phyloP scores from a whole-genome alignment of 2,888 invertebrate genomes.

The Blomia tropicalis region DNA sequence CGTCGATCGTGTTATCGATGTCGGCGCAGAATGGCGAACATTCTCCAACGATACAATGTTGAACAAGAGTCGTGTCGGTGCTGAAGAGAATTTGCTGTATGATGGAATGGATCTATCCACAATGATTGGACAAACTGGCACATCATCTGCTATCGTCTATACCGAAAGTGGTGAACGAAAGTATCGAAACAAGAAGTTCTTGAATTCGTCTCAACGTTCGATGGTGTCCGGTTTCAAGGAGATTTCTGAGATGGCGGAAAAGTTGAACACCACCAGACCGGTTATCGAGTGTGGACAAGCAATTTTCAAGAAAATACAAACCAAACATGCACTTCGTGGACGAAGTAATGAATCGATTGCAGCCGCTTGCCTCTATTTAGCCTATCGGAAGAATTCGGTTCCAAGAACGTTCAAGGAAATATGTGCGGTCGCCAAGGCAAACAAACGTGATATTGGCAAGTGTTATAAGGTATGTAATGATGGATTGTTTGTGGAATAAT shows the following conservation, averaged over 20 bases:
- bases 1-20: conserved; percentile 35
- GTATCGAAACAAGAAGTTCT: neutral
- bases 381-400: neutral
- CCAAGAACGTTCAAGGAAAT: conserved; percentile 4
- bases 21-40: conserved; percentile 39
- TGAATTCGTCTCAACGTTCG: neutral
- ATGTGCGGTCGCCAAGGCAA: neutral
- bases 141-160: neutral
- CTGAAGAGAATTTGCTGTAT: neutral
- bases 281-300: neutral
- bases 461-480: conserved; percentile 4
- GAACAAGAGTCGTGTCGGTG: neutral
- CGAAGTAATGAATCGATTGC: neutral
- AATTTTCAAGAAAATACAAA: neutral
- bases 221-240: neutral
- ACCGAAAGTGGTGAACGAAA: neutral
- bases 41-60: conserved; percentile 37
- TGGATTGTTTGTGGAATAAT: too few relatives aligned
- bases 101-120: neutral
- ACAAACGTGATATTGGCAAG: neutral
- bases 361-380: neutral
- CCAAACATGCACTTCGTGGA: neutral
- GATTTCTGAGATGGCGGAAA: conserved; percentile 1
- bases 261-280: neutral
- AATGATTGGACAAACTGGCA: neutral